Conservation (phyloP, 2,113 vertebrate species). For the Thalassoma bifasciatum region DNA sequence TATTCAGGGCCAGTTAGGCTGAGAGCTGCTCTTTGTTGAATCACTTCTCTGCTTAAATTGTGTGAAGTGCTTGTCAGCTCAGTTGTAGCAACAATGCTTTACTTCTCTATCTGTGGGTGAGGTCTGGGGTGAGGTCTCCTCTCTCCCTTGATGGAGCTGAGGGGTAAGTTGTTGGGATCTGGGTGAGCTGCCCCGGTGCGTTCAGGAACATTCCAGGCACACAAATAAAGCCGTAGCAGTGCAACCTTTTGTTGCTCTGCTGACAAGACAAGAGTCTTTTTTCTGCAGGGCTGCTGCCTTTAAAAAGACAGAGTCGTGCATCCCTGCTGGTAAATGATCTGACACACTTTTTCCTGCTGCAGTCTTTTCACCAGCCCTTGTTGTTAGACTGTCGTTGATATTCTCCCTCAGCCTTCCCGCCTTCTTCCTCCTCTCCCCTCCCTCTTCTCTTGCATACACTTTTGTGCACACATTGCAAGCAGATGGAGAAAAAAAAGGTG, state of each 20-base stretch:
- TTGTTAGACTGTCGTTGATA: slow-evolving; percentile 68
- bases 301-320: slow-evolving; percentile 70
- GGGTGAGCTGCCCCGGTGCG: slow-evolving; percentile 47
- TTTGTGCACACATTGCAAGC: slow-evolving; percentile 75
- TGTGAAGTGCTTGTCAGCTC: slow-evolving; percentile 63
- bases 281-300: slow-evolving; percentile 72
- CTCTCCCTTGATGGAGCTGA: slow-evolving; percentile 50
- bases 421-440: slow-evolving; percentile 39
- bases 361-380: slow-evolving; percentile 74
- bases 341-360: slow-evolving; percentile 77
- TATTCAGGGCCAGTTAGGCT: slow-evolving; percentile 64
- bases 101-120: slow-evolving; percentile 59
- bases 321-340: slow-evolving; percentile 81
- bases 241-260: slow-evolving; percentile 77
- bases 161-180: slow-evolving; percentile 50
- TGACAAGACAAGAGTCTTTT: slow-evolving; percentile 77
- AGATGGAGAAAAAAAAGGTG: slow-evolving; percentile 80
- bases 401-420: slow-evolving; percentile 61
- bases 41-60: slow-evolving; percentile 64
- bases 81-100: slow-evolving; percentile 47
- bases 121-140: slow-evolving; percentile 55
- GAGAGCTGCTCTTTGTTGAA: slow-evolving; percentile 65
- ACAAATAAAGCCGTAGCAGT: slow-evolving; percentile 70
- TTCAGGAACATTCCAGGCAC: slow-evolving; percentile 74
- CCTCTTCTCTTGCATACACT: slow-evolving; percentile 46